phyloP scores from a whole-genome alignment of 1,140 invertebrate species.

The Helicoverpa zea region DNA sequence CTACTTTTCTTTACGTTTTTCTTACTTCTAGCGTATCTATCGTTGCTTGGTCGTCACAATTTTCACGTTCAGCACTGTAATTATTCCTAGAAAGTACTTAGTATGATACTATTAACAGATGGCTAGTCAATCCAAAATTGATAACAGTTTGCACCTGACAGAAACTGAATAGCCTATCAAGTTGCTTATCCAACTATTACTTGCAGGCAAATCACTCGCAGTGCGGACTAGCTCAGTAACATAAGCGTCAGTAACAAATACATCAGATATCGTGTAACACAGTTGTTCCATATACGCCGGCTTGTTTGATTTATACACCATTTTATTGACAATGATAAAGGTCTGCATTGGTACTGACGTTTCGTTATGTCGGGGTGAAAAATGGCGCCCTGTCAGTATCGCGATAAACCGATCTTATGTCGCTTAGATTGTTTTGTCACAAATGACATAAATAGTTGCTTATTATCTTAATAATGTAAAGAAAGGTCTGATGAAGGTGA shows the following conservation, averaged over 20 bases:
- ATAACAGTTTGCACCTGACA: too few species aligned
- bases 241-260: constrained; percentile 4
- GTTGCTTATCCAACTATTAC: constrained; percentile 5
- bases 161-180: not conserved
- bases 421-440: constrained; percentile 50
- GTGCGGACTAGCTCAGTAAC: not conserved
- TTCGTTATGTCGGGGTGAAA: constrained; percentile 67
- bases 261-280: constrained; percentile 32
- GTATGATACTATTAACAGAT: too few species aligned
- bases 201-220: not conserved
- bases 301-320: constrained; percentile 68
- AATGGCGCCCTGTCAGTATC: constrained; percentile 57
- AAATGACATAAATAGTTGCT: constrained; percentile 31
- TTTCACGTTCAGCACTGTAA: too few species aligned
- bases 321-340: constrained; percentile 74
- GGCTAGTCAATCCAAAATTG: too few species aligned
- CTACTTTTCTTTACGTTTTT: not conserved
- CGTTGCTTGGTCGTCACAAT: too few species aligned
- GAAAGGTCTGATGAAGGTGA: not conserved
- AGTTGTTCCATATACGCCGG: constrained; percentile 27
- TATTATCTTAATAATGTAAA: constrained; percentile 18
- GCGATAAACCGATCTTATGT: constrained; percentile 50
- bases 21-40: too few species aligned
- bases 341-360: constrained; percentile 66
- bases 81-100: too few species aligned